Evolutionary conservation across 1,140 invertebrate genomes (phyloP), one percentile per base, ranked within the genome.

Genomic region (Megalonaias nervosa): DNA sequence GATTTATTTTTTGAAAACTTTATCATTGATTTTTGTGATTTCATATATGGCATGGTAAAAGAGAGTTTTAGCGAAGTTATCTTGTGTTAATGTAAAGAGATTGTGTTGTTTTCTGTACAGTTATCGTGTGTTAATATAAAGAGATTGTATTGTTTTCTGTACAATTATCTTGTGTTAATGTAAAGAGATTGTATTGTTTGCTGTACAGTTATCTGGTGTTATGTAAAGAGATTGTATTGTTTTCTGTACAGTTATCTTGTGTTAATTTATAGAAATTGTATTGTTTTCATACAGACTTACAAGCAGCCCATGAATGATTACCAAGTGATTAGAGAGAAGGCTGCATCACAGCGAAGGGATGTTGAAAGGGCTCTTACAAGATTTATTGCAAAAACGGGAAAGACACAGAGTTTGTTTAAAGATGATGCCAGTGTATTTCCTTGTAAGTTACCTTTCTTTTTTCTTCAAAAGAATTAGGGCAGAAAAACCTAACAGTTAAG

Each of bases 281-380:
- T 77, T 69, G 67, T 70, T 68, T 70, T 71, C 86, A 91, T 93
- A 79, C 87, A 97, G 95, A 98, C 97, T 4, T 96, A 98, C 86
- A 98, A 97, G 91, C 97, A 98, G 92, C 97, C 97, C 67, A 95
- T 98, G 6, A 98, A 97, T 57, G 97, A 99, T 90, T 99, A 99
- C 91, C 97, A 98, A 93, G 95, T 97, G 4, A 97, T 99, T 66
- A 92, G 97, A 87, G 93, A 99, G 97, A 92, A 91, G 79, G 95
- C 96, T 55, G 97, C 97, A 0, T 93, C 93, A 65, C 97, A 99
- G 87, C 99, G 98, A 88, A 93, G 96, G 71, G 97, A 99, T 89
- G 94, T 98, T 57, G 97, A 99, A 92, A 94, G 95, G 90, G 97
- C 97, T 3, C 91, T 99, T 16, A 98, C 97, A 12, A 95, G 96